phyloP scores from a whole-genome alignment of 37 sponge, comb jelly and placozoan species.

The Petrosia ficiformis region DNA sequence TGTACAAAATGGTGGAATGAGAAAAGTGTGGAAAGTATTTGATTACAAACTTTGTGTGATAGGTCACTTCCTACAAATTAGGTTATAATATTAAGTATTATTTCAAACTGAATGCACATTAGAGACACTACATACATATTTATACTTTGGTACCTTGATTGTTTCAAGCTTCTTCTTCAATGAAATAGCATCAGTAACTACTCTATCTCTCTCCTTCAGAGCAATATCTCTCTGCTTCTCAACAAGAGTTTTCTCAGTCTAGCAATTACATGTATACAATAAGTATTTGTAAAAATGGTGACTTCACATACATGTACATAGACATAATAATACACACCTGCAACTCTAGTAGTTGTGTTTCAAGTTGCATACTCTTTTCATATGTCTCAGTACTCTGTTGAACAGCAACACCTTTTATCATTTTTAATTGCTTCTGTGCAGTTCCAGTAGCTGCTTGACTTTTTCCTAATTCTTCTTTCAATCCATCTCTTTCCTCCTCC shows the following conservation, averaged over 20 bases:
- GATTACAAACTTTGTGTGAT: no score
- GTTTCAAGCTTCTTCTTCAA: conserved; percentile 67
- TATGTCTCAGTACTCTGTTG: conserved; percentile 48
- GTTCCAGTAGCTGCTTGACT: background rate
- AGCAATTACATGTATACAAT: conserved; percentile 13
- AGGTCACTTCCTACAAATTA: no score
- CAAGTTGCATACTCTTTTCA: conserved; percentile 42
- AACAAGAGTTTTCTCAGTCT: conserved; percentile 51
- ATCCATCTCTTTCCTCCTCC: background rate
- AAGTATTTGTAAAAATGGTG: background rate
- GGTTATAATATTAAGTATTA: no score
- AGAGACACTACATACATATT: no score
- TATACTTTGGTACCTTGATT: conserved; percentile 26
- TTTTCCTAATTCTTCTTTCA: background rate
- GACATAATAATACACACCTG: background rate
- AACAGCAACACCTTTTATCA: conserved; percentile 59
- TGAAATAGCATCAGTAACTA: conserved; percentile 31
- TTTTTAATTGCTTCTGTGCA: conserved; percentile 29
- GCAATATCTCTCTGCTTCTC: conserved; percentile 55
- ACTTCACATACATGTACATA: background rate
- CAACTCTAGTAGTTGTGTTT: conserved; percentile 26
- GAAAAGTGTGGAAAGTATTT: no score
- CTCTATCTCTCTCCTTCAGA: conserved; percentile 46
- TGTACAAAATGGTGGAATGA: no score
- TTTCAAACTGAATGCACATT: no score